phyloP scores from a whole-genome alignment of 2,888 invertebrate species.

The Luffia ferchaultella region DNA sequence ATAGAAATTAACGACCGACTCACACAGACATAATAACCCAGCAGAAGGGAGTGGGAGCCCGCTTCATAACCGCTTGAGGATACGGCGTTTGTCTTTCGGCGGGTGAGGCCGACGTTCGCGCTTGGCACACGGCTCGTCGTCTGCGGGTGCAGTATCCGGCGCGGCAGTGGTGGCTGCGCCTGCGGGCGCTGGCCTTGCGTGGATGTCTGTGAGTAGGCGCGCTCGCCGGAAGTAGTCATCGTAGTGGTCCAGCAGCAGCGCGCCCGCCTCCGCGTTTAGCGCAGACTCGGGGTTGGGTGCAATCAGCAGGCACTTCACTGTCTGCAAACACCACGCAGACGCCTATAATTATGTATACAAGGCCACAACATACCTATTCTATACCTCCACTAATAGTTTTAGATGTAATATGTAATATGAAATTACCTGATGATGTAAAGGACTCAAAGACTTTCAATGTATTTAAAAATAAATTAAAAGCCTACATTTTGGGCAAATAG shows the following conservation, averaged over 20 bases:
- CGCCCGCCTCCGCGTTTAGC: slow-evolving; percentile 96
- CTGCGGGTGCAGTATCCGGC: slow-evolving; percentile 33
- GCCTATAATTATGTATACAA: slow-evolving; percentile 7
- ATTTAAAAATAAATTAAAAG: too few relatives aligned
- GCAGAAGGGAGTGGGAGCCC: background rate
- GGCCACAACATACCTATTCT: background rate
- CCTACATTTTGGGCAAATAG: too few relatives aligned
- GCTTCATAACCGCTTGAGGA: slow-evolving; percentile 84
- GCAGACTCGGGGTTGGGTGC: slow-evolving; percentile 98
- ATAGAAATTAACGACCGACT: background rate
- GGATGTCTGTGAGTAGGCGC: slow-evolving; percentile 50
- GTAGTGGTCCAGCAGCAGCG: slow-evolving; percentile 90
- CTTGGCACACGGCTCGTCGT: slow-evolving; percentile 80
- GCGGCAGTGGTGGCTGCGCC: slow-evolving; percentile 60
- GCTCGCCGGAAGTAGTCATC: slow-evolving; percentile 82
- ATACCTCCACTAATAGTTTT: background rate
- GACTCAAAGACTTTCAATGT: too few relatives aligned
- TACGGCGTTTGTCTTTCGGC: slow-evolving; percentile 82
- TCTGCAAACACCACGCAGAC: slow-evolving; percentile 59
- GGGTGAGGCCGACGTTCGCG: slow-evolving; percentile 78
- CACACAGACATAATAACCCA: background rate
- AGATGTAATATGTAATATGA: background rate
- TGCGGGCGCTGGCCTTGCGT: slow-evolving; percentile 29
- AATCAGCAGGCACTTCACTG: slow-evolving; percentile 94
- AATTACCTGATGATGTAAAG: too few relatives aligned